These are phyloP conservation scores for Aspidapion aeneum DNA, from an alignment of 2,888 invertebrate genomes.

Conservation along the genomic window DNA sequence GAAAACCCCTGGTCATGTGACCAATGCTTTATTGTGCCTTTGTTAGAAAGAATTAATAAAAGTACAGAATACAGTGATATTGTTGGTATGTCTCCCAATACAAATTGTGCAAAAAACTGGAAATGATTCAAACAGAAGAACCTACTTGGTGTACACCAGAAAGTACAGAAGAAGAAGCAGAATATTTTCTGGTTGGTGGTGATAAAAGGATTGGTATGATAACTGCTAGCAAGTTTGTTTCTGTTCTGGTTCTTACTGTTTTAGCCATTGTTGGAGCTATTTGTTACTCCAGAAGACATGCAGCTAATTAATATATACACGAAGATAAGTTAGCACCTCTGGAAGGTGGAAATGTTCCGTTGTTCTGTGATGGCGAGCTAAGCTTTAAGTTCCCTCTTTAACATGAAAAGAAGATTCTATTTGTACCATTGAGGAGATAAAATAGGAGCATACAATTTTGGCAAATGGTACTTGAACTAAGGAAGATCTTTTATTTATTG, in stretches of 20 bases:
- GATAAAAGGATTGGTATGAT: constrained; percentile 54
- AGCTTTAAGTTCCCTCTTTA: constrained; percentile 57
- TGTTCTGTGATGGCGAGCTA: constrained; percentile 52
- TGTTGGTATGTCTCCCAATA: constrained; percentile 57
- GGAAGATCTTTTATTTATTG: not conserved
- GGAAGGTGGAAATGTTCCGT: constrained; percentile 47
- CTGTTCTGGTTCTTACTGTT: constrained; percentile 51
- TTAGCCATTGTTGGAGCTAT: constrained; percentile 51
- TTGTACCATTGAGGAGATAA: constrained; percentile 47
- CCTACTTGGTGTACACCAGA: constrained; percentile 54
- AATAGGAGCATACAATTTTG: constrained; percentile 42
- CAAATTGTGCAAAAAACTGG: constrained; percentile 51
- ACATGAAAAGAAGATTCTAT: constrained; percentile 45
- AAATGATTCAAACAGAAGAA: constrained; percentile 43
- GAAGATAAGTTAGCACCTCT: constrained; percentile 58
- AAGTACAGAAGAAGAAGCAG: constrained; percentile 53
- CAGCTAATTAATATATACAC: constrained; percentile 77
- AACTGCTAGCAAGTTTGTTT: constrained; percentile 55
- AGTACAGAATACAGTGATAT: constrained; percentile 53
- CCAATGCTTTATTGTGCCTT: constrained; percentile 59
- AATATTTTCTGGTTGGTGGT: constrained; percentile 49
- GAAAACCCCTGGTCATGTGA: constrained; percentile 69
- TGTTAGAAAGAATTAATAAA: constrained; percentile 57
- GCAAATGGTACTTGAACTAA: constrained; percentile 16
- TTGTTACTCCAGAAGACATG: constrained; percentile 66